Base-by-base conservation (phyloP, 2,113 vertebrate species). In the Crotalus tigris region DNA sequence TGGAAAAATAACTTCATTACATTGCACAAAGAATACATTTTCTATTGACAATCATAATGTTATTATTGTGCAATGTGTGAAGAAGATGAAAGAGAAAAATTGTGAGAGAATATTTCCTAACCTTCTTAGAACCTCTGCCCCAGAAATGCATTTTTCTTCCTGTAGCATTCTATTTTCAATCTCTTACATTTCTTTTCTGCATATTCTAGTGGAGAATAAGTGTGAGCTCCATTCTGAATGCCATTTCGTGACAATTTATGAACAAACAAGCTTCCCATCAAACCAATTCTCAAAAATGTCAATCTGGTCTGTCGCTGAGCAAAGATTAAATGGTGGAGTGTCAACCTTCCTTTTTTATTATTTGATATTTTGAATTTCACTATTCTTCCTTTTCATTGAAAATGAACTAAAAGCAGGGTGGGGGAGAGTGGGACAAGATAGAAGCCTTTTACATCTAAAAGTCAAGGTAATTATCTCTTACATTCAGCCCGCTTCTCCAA, bases 401-500 rank as follows among this genome's bases (percentile, higher is more conserved):
- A 97, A 97, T 97, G 95, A 97, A 97, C 95, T 93, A 97, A 93
- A 88, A 51, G 59, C 21, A 44, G 58, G 29, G 23, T 87, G 92
- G 94, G 54, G 89, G 90, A 93, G 93, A 51, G 54, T 93, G 93
- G 94, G 95, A 96, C 95, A 95, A 97, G 96, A 97, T 95, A 96
- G 95, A 97, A 97, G 93, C 93, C 92, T 96, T 97, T 97, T 96
- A 96, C 93, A 96, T 96, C 94, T 95, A 97, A 97, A 97, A 97
- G 97, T 97, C 95, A 97, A 95, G 97, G 97, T 97, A 97, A 97
- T 97, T 97, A 97, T 97, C 96, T 97, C 95, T 94, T 96, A 96
- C 94, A 97, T 96, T 93, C 97, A 97, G 33, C 96, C 93, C 95
- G 96, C 96, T 97, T 95, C 95, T 96, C 94, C 95, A 95, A 97